Conservation (phyloP, 2,888 invertebrate species). For the Loripinus fragilis region DNA sequence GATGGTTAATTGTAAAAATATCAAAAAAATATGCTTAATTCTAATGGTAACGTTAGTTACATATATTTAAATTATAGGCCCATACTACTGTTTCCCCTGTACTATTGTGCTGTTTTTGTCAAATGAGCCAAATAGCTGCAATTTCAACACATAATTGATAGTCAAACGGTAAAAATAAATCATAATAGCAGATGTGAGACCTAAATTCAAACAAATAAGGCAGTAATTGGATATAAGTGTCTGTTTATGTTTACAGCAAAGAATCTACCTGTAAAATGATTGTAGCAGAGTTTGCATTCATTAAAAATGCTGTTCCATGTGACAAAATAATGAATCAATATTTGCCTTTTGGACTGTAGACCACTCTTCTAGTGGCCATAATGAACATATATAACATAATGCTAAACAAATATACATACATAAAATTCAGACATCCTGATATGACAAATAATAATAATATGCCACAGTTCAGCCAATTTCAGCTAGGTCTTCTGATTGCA, state of each 20-base stretch:
- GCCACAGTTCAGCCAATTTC: background rate
- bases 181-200: background rate
- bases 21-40: no score
- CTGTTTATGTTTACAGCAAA: background rate
- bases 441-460: background rate
- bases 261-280: background rate
- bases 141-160: background rate
- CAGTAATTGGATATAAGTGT: background rate
- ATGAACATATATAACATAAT: background rate
- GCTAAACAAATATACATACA: background rate
- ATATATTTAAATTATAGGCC: no score
- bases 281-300: background rate
- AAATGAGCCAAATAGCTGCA: background rate
- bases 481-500: slow-evolving; percentile 8
- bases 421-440: slow-evolving; percentile 4
- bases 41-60: no score
- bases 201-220: background rate
- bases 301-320: background rate
- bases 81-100: no score
- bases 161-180: background rate
- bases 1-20: no score
- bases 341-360: background rate
- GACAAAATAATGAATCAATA: background rate
- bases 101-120: no score
- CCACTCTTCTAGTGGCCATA: background rate